Evolutionary conservation across 1,140 invertebrate genomes (phyloP).

Genomic region (Thalassaphorura encarpata): DNA sequence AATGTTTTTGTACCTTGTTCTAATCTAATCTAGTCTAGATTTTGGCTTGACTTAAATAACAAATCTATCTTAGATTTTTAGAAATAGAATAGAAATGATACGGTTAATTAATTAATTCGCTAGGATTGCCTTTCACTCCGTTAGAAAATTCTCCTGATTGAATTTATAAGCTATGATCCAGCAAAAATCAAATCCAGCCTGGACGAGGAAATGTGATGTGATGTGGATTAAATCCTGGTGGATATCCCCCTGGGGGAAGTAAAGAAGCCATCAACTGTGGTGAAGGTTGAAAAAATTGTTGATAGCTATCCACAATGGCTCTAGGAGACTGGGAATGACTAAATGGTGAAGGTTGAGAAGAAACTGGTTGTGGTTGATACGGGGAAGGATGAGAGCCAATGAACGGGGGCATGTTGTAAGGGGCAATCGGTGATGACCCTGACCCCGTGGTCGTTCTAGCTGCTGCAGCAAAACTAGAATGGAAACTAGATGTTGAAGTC

Average conservation of each 20-base stretch:
- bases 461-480: slow-evolving; percentile 14
- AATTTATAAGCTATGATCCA: too few relatives aligned
- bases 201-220: not conserved
- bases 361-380: slow-evolving; percentile 15
- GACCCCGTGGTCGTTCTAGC: slow-evolving; percentile 2
- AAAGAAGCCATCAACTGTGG: slow-evolving; percentile 27
- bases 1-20: too few relatives aligned
- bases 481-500: slow-evolving; percentile 20
- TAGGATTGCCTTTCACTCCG: too few relatives aligned
- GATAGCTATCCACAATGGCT: slow-evolving; percentile 25
- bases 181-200: not conserved
- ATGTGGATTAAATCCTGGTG: not conserved
- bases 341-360: slow-evolving; percentile 17
- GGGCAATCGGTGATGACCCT: slow-evolving; percentile 17
- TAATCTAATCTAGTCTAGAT: too few relatives aligned
- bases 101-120: too few relatives aligned
- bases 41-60: too few relatives aligned
- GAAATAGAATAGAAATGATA: too few relatives aligned
- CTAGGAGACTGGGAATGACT: slow-evolving; percentile 14
- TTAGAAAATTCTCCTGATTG: too few relatives aligned
- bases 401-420: slow-evolving; percentile 26
- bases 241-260: not conserved
- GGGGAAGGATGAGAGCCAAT: slow-evolving; percentile 28
- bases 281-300: slow-evolving; percentile 26
- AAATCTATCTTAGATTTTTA: too few relatives aligned